These are phyloP conservation scores for Heliconius ethilla DNA, from an alignment of 2,888 invertebrate species.

Conservation along the genomic window DNA sequence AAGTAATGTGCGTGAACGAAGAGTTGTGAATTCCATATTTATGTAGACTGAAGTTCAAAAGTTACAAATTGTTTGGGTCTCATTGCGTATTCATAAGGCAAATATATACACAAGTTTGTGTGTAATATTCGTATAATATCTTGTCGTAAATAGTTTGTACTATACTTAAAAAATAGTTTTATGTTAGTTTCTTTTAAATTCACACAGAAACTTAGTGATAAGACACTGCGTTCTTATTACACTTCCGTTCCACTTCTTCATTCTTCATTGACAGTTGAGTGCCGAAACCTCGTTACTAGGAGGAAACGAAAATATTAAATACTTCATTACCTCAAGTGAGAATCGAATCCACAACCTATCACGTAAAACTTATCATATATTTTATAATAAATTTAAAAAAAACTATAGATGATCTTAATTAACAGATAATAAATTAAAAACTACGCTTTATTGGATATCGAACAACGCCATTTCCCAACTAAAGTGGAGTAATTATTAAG, in stretches of 20 bases:
- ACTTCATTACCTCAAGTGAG: no score
- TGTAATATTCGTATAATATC: slow-evolving; percentile 11
- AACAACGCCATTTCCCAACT: not conserved
- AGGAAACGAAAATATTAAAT: no score
- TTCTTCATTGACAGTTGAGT: no score
- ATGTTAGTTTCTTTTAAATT: not conserved
- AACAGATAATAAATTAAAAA: not conserved
- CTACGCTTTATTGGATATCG: not conserved
- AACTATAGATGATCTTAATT: not conserved
- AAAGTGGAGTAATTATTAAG: slow-evolving; percentile 7
- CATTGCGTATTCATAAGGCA: slow-evolving; percentile 31
- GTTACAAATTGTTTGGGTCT: slow-evolving; percentile 27
- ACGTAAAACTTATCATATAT: no score
- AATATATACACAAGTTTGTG: slow-evolving; percentile 10
- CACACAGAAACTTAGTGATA: no score
- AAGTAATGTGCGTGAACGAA: slow-evolving; percentile 22
- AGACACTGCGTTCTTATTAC: no score
- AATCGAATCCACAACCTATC: no score
- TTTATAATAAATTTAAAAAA: no score
- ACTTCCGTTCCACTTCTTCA: no score
- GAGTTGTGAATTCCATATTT: slow-evolving; percentile 31
- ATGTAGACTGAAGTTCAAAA: slow-evolving; percentile 26
- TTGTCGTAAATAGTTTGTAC: not conserved
- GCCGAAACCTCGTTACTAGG: no score
- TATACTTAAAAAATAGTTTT: not conserved